These are phyloP conservation scores for Globodera rostochiensis DNA, from an alignment of 1,140 invertebrate genomes.

Conservation along the genomic window DNA sequence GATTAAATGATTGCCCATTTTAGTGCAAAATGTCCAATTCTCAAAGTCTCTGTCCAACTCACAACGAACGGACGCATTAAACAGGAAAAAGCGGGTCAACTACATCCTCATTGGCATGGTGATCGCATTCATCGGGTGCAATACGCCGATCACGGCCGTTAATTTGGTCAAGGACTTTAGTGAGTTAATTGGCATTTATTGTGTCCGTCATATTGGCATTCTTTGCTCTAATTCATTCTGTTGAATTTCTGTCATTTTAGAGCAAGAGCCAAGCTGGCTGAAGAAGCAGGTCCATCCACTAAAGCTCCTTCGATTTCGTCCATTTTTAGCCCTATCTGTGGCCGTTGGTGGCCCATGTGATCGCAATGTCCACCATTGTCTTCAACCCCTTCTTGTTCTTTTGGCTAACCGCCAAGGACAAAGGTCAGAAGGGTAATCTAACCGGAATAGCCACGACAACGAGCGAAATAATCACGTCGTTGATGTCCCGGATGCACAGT, in stretches of 20 bases:
- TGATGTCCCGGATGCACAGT: slow-evolving; percentile 51
- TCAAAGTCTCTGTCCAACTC: slow-evolving; percentile 54
- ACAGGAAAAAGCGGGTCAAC: slow-evolving; percentile 61
- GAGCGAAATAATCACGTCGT: slow-evolving; percentile 55
- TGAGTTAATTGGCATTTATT: slow-evolving; percentile 37
- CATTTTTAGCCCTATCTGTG: slow-evolving; percentile 62
- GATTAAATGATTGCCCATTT: background rate
- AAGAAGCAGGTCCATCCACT: slow-evolving; percentile 19
- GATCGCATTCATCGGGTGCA: slow-evolving; percentile 58
- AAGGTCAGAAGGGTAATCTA: slow-evolving; percentile 55
- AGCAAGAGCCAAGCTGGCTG: slow-evolving; percentile 52
- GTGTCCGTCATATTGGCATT: slow-evolving; percentile 3
- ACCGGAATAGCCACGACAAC: slow-evolving; percentile 57
- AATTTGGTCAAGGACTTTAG: slow-evolving; percentile 64
- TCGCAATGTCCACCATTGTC: slow-evolving; percentile 64
- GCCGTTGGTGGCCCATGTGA: slow-evolving; percentile 59
- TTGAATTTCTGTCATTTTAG: slow-evolving; percentile 42
- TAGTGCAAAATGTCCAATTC: slow-evolving; percentile 60
- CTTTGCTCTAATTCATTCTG: background rate
- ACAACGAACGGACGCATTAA: slow-evolving; percentile 60
- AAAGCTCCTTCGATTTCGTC: background rate
- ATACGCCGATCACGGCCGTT: slow-evolving; percentile 58
- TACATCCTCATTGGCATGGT: slow-evolving; percentile 65
- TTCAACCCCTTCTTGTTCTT: slow-evolving; percentile 65
- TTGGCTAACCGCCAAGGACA: slow-evolving; percentile 61